These are phyloP conservation scores for Chaetodon auriga DNA, from an alignment of 2,113 vertebrate species.

Conservation along the genomic window DNA sequence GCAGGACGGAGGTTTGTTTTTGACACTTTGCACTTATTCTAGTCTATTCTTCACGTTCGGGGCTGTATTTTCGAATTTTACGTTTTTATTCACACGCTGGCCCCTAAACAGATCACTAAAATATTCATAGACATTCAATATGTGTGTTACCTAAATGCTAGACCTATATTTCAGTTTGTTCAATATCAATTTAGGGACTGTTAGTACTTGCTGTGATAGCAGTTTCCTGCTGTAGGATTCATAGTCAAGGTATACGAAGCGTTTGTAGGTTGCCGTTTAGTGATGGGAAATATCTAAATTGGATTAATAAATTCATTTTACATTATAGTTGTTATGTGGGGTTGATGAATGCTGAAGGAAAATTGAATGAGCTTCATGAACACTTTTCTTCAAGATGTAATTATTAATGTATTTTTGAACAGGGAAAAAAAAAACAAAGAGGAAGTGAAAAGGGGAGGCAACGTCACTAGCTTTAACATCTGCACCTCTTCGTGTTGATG, in stretches of 20 bases:
- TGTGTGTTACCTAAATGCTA: neutral
- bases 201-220: neutral
- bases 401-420: neutral
- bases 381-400: neutral
- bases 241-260: neutral
- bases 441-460: conserved; percentile 35
- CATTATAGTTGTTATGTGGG: neutral
- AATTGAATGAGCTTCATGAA: neutral
- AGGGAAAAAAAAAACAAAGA: neutral
- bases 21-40: conserved; percentile 7
- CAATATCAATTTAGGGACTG: neutral
- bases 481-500: neutral
- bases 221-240: conserved; percentile 19
- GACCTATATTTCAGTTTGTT: neutral
- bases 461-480: neutral
- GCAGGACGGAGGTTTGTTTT: neutral
- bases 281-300: neutral
- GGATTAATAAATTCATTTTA: neutral
- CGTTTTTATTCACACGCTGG: neutral
- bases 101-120: neutral
- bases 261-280: neutral
- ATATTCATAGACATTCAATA: neutral
- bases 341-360: neutral
- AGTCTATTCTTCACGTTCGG: neutral
- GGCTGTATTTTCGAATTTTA: neutral